Conservation (phyloP, 2,888 invertebrate species). For the Harpalus rufipes region DNA sequence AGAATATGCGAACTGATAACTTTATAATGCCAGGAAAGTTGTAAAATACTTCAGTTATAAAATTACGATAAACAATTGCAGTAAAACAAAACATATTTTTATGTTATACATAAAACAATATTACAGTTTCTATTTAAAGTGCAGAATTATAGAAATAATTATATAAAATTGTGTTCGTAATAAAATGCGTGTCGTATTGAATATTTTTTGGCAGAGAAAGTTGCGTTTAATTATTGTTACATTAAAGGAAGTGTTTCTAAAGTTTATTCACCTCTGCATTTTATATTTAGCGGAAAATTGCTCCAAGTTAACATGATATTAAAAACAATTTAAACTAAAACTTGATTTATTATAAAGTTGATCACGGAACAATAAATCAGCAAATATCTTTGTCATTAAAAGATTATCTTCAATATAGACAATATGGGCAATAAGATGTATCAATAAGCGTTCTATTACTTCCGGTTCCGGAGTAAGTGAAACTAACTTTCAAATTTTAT, state of each 20-base stretch:
- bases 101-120: not conserved
- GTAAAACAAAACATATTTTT: not conserved
- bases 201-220: slow-evolving; percentile 39
- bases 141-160: slow-evolving; percentile 20
- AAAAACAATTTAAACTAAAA: slow-evolving; percentile 17
- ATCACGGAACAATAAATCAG: too few relatives aligned
- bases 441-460: not conserved
- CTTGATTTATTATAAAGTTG: not conserved
- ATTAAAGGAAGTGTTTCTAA: slow-evolving; percentile 41
- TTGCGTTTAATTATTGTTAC: slow-evolving; percentile 42
- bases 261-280: slow-evolving; percentile 38
- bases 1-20: not conserved
- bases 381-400: too few relatives aligned
- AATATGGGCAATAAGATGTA: not conserved
- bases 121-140: not conserved
- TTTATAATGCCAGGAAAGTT: not conserved
- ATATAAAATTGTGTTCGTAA: slow-evolving; percentile 1
- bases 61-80: not conserved
- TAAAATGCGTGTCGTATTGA: slow-evolving; percentile 44
- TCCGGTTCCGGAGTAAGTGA: too few relatives aligned
- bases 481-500: too few relatives aligned
- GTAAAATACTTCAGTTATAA: not conserved
- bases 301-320: slow-evolving; percentile 10
- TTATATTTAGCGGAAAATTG: not conserved
- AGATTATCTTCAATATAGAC: not conserved